Base-by-base conservation (phyloP, 2,888 invertebrate genomes). In the Diplolepis rosae region DNA sequence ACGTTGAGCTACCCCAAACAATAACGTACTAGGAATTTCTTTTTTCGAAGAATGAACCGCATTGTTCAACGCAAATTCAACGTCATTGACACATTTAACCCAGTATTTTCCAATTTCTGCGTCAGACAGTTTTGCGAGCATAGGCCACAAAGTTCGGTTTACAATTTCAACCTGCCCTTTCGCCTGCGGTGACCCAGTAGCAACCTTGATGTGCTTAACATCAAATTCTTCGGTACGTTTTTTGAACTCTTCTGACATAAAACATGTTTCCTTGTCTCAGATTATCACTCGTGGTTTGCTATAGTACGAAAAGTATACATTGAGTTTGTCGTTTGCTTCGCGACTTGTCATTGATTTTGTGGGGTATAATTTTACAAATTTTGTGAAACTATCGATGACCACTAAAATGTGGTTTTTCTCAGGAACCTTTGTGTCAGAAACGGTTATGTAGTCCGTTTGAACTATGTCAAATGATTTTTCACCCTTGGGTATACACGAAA, bases 61-160 rank as follows among this genome's bases (percentile, higher is more conserved):
- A 68, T 79, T 80, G 50, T 81, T 81, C 7, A 81, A 30, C 1
- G 75, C 75, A 32, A 73, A 75, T 35, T 83, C 80, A 0, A 77
- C 67, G 11, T 77, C 70, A 0, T n/a, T 56, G 1, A 81, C 15
- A 1, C 72, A 27, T 27, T 75, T 72, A 69, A 77, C 72, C 82
- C 80, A 82, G 28, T 77, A 65, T 28, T 54, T 69, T 0, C 76
- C 77, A 2, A 39, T 15, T 1, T 72, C 30, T 22, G 32, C 50
- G 28, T 79, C 75, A 0, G 69, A 54, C 0, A 74, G 22, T 65
- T 79, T 79, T 2, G 56, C 70, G 3, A 79, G 28, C 78, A 78
- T 78, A 0, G 79, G 74, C 0, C 56, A 61, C 7, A 82, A 4
- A 0, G 69, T 56, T n/a, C 74, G 61, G 30, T 79, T 78, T 4